These are phyloP conservation scores for Aphis gossypii DNA, from an alignment of 1,140 invertebrate genomes.

Conservation along the genomic window DNA sequence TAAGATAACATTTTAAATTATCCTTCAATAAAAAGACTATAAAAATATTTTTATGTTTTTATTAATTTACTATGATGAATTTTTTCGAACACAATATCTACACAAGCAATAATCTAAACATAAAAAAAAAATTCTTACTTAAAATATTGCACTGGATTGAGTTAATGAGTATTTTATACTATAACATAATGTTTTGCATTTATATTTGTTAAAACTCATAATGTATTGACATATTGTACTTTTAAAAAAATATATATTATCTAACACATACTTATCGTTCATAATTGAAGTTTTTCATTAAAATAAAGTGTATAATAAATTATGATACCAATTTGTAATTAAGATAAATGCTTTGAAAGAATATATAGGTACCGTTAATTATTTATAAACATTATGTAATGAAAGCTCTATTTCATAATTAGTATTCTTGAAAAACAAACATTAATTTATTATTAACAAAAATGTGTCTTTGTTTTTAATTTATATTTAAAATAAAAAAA, in stretches of 20 bases:
- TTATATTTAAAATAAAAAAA: neutral
- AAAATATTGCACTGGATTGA: too few species aligned
- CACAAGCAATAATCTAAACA: neutral
- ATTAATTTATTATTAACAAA: neutral
- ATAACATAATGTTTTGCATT: neutral
- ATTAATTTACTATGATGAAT: neutral
- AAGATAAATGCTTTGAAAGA: neutral
- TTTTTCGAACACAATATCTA: neutral
- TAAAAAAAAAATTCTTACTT: neutral
- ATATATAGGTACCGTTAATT: neutral
- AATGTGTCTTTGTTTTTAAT: neutral
- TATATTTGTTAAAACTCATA: neutral
- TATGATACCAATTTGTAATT: neutral
- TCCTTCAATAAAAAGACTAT: neutral
- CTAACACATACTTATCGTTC: neutral
- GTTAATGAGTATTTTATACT: neutral
- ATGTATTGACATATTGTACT: neutral
- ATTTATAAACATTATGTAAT: neutral
- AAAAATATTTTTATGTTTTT: neutral
- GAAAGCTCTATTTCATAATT: neutral
- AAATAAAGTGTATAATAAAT: conserved; percentile 8
- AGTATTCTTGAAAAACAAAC: neutral
- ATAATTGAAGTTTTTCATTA: conserved; percentile 4
- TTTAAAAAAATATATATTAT: neutral
- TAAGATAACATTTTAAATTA: neutral